phyloP scores from a whole-genome alignment of 2,797 vertebrate species.

The Dromococcyx pavoninus region DNA sequence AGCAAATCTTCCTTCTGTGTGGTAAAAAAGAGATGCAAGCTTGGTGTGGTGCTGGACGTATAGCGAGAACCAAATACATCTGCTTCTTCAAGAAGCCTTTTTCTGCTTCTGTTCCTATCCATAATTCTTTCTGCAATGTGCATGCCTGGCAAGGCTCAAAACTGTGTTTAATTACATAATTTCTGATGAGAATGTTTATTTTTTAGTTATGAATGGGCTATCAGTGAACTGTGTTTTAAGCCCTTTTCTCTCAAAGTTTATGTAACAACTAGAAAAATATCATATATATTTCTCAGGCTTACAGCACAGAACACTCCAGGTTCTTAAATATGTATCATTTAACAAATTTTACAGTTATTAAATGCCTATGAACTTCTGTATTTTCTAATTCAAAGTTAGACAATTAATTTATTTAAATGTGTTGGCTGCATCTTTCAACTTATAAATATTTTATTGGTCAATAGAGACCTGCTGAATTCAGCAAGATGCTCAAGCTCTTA shows the following conservation, averaged over 20 bases:
- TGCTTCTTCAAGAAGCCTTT: slow-evolving; percentile 20
- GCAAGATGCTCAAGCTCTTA: not conserved
- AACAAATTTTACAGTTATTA: not conserved
- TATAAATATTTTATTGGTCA: not conserved
- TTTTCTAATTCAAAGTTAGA: not conserved
- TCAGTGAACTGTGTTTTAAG: not conserved
- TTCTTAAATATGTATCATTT: not conserved
- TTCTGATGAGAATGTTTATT: not conserved
- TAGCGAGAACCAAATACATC: slow-evolving; percentile 17
- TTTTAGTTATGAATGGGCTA: not conserved
- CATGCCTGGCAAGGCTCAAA: not conserved
- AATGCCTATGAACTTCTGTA: not conserved
- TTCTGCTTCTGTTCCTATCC: not conserved
- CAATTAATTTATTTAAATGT: not conserved
- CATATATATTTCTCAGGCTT: not conserved
- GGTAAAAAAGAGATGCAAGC: not conserved
- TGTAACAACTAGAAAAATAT: not conserved
- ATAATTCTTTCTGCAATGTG: slow-evolving; percentile 20
- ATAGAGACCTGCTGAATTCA: not conserved
- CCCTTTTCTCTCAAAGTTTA: not conserved
- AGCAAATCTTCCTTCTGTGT: not conserved
- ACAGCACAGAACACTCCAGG: not conserved
- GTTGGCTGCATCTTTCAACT: not conserved
- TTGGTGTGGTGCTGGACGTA: not conserved
- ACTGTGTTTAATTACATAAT: slow-evolving; percentile 36